Base-by-base conservation (phyloP, 1,140 invertebrate species). In the Platyscapa corneri region DNA sequence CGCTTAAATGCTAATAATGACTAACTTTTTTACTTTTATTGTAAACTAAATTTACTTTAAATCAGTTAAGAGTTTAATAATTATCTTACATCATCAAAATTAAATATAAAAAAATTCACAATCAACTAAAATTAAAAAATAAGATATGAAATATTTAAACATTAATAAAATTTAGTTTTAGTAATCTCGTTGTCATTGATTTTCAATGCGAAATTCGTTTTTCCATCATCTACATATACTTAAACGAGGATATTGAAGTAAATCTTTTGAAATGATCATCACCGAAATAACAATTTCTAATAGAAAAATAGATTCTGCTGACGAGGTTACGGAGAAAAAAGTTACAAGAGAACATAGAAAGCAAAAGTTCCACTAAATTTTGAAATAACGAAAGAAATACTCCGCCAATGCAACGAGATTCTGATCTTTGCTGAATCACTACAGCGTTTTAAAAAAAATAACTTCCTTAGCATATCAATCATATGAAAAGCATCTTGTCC, bases 361-460 rank as follows among this genome's bases (percentile, higher is more conserved):
- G 42, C 23, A 39, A 46, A 75, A 30, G 8, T 20, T 42, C n/a
- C 27, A 14, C 32, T 53, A 18, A 37, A 76, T 67, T n/a, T 75
- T 75, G 75, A 79, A 42, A 32, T 27, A 27, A 12, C 2, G 70
- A 49, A 39, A 49, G 56, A 39, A 39, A 65, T 77, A 27, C 49
- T 6, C 12, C 20, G 60, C n/a, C 49, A 34, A 42, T 75, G 53
- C 70, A 60, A 79, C 30, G 30, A 3, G 42, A 86, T 86, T 86
- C 30, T 39, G 74, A 77, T 82, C 84, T 77, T 82, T 70, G 72
- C 79, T 82, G 79, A 82, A 42, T 86, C 64, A 56, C 82, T 76
- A 79, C 70, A 53, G 56, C 60, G 42, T 75, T 74, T 81, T 81
- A 79, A 39, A 30, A 60, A 84, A 53, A 70, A 70, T 60, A 37